These are phyloP conservation scores for Ctenicera cuprea DNA, from an alignment of 2,888 invertebrate species.

Conservation along the genomic window DNA sequence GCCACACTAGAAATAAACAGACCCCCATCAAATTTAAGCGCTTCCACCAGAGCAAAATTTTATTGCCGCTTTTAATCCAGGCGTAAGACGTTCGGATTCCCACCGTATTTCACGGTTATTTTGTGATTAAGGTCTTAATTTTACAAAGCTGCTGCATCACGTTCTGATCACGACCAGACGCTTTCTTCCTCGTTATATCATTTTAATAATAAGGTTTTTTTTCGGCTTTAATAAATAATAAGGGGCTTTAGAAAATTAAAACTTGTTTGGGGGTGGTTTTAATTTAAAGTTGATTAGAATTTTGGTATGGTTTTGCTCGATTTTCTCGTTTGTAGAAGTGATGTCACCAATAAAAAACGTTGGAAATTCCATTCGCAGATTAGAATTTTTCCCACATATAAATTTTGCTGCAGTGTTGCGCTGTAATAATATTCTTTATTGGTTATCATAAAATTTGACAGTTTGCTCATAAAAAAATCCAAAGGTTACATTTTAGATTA, in stretches of 20 bases:
- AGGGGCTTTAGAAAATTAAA: not conserved
- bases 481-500: conserved; percentile 1
- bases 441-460: conserved; percentile 1
- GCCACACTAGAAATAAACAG: conserved; percentile 26
- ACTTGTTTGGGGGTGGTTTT: not conserved
- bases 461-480: not conserved
- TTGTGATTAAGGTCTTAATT: conserved; percentile 32
- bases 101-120: conserved; percentile 27
- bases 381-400: conserved; percentile 14
- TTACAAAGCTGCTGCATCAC: conserved; percentile 31
- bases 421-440: conserved; percentile 11
- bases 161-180: conserved; percentile 31
- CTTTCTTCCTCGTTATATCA: not conserved
- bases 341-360: conserved; percentile 10
- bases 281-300: too few species aligned
- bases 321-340: conserved; percentile 2
- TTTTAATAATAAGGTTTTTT: conserved; percentile 22
- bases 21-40: conserved; percentile 14
- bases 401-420: conserved; percentile 1
- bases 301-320: not conserved
- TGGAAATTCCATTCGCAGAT: conserved; percentile 18
- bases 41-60: conserved; percentile 3
- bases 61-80: conserved; percentile 14
- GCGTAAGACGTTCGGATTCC: conserved; percentile 17
- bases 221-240: too few species aligned